Conservation (phyloP, 2,797 vertebrate genomes). For the Phrynocephalus vlangalii region DNA sequence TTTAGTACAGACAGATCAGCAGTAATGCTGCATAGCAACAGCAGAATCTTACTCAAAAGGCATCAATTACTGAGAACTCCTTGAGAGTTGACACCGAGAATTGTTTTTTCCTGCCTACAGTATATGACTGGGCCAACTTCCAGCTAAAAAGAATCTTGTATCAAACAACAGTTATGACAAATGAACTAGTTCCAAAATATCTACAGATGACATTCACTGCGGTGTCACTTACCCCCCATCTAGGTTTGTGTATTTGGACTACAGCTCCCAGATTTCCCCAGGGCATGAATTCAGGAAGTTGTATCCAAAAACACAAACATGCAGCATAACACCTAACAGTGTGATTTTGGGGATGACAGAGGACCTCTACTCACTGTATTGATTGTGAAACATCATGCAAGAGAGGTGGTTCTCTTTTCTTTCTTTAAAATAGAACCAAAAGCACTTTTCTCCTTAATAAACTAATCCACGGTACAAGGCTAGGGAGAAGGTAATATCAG, state of each 20-base stretch:
- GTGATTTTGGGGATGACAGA: too few species aligned
- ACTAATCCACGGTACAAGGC: not conserved
- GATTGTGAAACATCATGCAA: not conserved
- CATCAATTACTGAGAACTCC: not conserved
- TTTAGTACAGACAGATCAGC: not conserved
- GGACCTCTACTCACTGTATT: not conserved
- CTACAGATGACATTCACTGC: not conserved
- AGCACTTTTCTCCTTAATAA: conserved; percentile 3
- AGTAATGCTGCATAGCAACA: not conserved
- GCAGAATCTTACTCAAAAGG: not conserved
- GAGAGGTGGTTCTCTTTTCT: not conserved
- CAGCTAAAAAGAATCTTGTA: not conserved
- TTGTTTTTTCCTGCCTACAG: not conserved
- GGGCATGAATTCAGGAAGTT: too few species aligned
- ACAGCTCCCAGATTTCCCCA: too few species aligned
- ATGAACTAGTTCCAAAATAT: not conserved
- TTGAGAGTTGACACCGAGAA: not conserved
- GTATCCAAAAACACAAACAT: too few species aligned
- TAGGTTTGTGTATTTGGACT: too few species aligned
- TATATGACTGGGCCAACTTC: conserved; percentile 19
- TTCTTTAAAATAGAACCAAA: not conserved
- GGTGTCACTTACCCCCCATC: not conserved
- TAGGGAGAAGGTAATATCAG: conserved; percentile 1
- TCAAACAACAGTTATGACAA: not conserved
- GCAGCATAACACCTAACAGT: too few species aligned